Evolutionary conservation across 2,113 vertebrate species (phyloP), one percentile per base, ranked within the genome.

Genomic region (Actinemys pallida): DNA sequence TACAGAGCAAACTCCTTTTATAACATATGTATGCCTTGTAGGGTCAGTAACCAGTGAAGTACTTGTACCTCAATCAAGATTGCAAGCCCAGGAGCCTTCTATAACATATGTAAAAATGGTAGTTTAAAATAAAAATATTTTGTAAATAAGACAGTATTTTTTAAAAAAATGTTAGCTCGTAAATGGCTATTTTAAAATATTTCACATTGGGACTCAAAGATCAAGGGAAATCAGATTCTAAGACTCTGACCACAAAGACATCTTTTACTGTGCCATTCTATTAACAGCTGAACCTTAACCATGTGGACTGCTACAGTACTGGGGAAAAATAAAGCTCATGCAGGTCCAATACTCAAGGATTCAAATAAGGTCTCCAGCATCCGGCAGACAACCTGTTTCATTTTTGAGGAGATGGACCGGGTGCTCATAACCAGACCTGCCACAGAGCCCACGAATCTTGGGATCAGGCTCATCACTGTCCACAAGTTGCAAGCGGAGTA

Each of bases 331-430:
- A 86, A 16, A 14, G 72, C 16, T 81, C 83, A 45, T 6, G 25
- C 6, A 47, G 3, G 42, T 29, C 75, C 42, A 78, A 78, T 78
- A 47, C 13, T 83, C 53, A 93, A 45, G 93, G 87, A 69, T n/a
- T 90, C 80, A 84, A 45, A 75, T 69, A 45, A 3, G 1, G 8
- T 88, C 95, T 95, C 42, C n/a, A 88, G 85, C 89, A 93, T 80
- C 1, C 4, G 75, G 31, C 22, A 87, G 31, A n/a, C 20, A 87
- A 81, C 14, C 52, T 27, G 81, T 27, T 20, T 94, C 72, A 84
- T 87, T 97, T 72, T 86, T 96, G 62, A 86, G 31, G 86, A 83
- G 53, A 83, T 47, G 59, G 16, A 31, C 42, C 53, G 42, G 35
- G 19, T 29, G 25, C 54, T 92, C 49, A 53, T 81, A 84, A 81